Evolutionary conservation across 30 jellyfish, hydroid and myxozoan species (phyloP).

Genomic region (Turritopsis dohrnii): DNA sequence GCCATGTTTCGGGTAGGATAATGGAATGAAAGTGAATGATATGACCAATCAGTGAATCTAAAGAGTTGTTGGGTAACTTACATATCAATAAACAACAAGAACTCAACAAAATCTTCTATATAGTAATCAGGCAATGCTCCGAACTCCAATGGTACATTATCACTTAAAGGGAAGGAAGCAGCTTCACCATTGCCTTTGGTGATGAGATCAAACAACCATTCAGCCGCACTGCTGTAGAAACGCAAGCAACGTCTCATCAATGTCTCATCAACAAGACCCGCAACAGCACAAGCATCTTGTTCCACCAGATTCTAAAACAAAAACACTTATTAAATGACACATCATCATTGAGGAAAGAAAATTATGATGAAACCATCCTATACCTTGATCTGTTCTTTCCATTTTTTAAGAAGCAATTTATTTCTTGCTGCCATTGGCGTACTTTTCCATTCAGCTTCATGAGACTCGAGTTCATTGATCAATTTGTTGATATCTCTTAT

Average conservation of each 20-base stretch:
- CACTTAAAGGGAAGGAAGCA: slow-evolving; percentile 48
- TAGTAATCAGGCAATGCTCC: slow-evolving; percentile 87
- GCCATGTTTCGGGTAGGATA: no score
- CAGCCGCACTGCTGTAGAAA: slow-evolving; percentile 71
- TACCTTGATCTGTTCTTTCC: slow-evolving; percentile 89
- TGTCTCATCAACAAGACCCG: slow-evolving; percentile 79
- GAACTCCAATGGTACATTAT: slow-evolving; percentile 61
- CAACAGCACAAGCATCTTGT: slow-evolving; percentile 96
- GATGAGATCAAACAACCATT: slow-evolving; percentile 64
- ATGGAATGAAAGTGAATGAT: no score
- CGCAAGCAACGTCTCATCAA: slow-evolving; percentile 68
- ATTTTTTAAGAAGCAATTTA: slow-evolving; percentile 68
- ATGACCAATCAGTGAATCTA: no score
- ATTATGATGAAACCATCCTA: no score
- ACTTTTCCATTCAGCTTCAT: slow-evolving; percentile 82
- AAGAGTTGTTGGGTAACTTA: slow-evolving; percentile 23
- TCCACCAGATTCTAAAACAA: slow-evolving; percentile 53
- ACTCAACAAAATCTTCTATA: slow-evolving; percentile 87
- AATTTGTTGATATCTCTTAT: slow-evolving; percentile 77
- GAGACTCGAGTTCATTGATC: slow-evolving; percentile 78
- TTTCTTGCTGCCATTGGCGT: slow-evolving; percentile 86
- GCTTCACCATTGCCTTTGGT: slow-evolving; percentile 32
- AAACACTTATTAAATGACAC: neutral
- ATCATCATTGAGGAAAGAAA: no score
- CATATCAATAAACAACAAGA: slow-evolving; percentile 71